These are phyloP conservation scores for Nasonia oneida DNA, from an alignment of 2,888 invertebrate genomes.

Conservation along the genomic window DNA sequence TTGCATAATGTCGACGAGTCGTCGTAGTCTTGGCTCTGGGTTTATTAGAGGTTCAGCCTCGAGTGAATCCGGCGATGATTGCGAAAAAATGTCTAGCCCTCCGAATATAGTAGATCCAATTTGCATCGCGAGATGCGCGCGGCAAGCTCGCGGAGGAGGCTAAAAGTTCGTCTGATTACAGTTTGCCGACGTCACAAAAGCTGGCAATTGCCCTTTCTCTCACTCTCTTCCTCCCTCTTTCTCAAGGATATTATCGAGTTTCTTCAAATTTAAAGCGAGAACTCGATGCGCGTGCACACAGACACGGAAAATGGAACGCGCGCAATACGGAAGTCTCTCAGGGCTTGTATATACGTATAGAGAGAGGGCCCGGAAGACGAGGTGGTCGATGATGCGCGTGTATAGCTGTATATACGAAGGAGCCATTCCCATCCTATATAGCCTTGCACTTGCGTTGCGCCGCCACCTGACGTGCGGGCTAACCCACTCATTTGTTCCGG, in stretches of 20 bases:
- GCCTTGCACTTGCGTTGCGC: background rate
- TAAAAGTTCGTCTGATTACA: background rate
- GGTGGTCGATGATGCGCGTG: constrained; percentile 27
- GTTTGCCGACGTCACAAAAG: background rate
- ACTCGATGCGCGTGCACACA: background rate
- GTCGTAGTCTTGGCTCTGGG: background rate
- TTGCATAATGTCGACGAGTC: background rate
- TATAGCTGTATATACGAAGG: no score
- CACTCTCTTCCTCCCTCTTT: no score
- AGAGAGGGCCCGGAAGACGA: no score
- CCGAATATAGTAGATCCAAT: background rate
- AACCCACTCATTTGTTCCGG: constrained; percentile 70
- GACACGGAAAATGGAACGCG: constrained; percentile 14
- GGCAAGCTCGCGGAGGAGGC: background rate
- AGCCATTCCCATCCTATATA: background rate
- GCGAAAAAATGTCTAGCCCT: background rate
- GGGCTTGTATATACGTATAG: background rate
- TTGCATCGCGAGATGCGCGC: background rate
- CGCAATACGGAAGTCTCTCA: background rate
- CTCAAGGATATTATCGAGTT: constrained; percentile 35
- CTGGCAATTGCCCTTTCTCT: background rate
- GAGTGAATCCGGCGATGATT: background rate
- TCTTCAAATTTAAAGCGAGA: constrained; percentile 40
- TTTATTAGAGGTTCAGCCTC: background rate
- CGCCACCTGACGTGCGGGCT: background rate